Conservation (phyloP, 1,140 invertebrate genomes). For the Drosophila rufa region DNA sequence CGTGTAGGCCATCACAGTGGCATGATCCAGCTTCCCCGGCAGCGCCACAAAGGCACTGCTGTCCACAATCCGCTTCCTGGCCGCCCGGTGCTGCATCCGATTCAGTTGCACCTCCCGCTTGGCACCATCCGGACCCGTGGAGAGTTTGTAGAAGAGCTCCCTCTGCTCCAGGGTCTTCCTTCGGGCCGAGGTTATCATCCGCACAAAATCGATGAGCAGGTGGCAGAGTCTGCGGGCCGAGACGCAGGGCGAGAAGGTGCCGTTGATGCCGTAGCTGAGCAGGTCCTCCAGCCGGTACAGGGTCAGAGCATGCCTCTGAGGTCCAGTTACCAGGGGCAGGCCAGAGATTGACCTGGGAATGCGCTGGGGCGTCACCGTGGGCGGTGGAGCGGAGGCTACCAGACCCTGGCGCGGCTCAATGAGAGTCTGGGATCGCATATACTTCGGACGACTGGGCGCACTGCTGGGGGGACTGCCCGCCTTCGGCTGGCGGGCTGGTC, state of each 20-base stretch:
- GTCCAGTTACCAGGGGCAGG: constrained; percentile 92
- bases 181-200: constrained; percentile 91
- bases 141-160: constrained; percentile 90
- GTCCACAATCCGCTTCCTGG: constrained; percentile 78
- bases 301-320: constrained; percentile 92
- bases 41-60: constrained; percentile 87
- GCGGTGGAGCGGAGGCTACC: constrained; percentile 21
- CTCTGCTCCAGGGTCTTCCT: constrained; percentile 92
- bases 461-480: constrained; percentile 55
- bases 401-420: constrained; percentile 84
- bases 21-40: constrained; percentile 97
- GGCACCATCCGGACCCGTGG: constrained; percentile 88
- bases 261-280: constrained; percentile 90
- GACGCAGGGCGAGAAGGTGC: constrained; percentile 86
- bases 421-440: constrained; percentile 86
- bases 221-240: constrained; percentile 90
- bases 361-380: constrained; percentile 57
- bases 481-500: constrained; percentile 64
- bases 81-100: constrained; percentile 87
- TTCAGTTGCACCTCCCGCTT: constrained; percentile 90
- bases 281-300: constrained; percentile 93
- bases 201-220: constrained; percentile 92
- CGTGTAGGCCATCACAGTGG: constrained; percentile 93
- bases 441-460: constrained; percentile 77
- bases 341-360: constrained; percentile 86